Evolutionary conservation across 2,113 vertebrate species (phyloP).

Genomic region (Aldabrachelys gigantea): DNA sequence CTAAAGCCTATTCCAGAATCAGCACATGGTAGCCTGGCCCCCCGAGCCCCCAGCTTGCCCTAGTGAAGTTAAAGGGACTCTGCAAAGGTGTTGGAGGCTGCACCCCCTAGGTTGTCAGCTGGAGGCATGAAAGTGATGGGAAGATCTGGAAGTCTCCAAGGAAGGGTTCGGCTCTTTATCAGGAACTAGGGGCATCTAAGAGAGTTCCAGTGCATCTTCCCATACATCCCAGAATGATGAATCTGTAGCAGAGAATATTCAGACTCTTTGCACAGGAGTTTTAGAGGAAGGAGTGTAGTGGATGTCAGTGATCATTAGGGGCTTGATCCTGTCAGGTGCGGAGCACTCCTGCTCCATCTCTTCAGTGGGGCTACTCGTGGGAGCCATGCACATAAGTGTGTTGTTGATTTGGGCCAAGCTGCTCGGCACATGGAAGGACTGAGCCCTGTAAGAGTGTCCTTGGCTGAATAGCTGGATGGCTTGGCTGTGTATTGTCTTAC

Average conservation of each 20-base stretch:
- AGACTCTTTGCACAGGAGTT: background rate
- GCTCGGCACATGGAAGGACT: background rate
- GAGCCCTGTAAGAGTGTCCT: background rate
- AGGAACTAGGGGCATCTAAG: background rate
- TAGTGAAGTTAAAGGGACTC: rapidly evolving
- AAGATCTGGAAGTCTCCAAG: background rate
- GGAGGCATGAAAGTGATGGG: background rate
- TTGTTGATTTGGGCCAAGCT: background rate
- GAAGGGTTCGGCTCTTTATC: background rate
- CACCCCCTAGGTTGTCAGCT: background rate
- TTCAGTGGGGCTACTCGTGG: background rate
- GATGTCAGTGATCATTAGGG: background rate
- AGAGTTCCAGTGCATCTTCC: background rate
- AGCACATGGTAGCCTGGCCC: rapidly evolving
- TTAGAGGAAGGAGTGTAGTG: no score
- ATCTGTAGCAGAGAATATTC: background rate
- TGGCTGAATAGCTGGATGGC: background rate
- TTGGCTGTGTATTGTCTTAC: background rate
- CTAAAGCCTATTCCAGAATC: background rate
- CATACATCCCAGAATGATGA: background rate
- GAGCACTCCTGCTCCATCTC: background rate
- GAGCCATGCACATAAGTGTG: background rate
- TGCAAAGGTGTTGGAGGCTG: background rate
- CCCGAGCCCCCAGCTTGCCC: rapidly evolving
- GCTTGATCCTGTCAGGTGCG: background rate